These are phyloP conservation scores for Heliconius melpomene DNA, from an alignment of 1,140 invertebrate genomes.

Conservation along the genomic window DNA sequence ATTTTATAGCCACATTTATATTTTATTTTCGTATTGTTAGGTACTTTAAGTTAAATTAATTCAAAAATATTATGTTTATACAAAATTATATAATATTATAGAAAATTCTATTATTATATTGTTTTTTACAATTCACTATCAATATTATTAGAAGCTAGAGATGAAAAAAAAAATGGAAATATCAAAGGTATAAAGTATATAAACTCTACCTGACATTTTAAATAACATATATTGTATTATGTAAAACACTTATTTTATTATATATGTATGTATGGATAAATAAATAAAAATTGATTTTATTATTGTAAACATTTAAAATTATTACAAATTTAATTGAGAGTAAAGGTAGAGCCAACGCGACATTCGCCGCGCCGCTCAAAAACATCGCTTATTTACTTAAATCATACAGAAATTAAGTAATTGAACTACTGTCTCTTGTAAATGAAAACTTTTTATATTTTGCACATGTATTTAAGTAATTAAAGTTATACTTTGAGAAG, in stretches of 20 bases:
- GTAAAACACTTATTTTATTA: neutral
- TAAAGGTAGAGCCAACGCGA: conserved; percentile 11
- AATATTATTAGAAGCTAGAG: neutral
- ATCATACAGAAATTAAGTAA: conserved; percentile 8
- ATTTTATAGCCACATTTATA: too few relatives aligned
- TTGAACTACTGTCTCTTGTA: neutral
- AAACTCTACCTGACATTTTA: neutral
- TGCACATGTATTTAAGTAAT: neutral
- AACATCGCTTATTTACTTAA: neutral
- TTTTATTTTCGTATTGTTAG: too few relatives aligned
- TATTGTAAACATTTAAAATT: conserved; percentile 5
- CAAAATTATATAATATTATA: neutral
- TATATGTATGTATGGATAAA: too few relatives aligned
- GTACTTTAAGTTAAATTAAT: neutral
- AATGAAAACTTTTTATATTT: conserved; percentile 1
- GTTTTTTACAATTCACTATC: neutral
- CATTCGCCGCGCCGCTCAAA: neutral
- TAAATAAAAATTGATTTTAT: neutral
- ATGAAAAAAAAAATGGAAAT: neutral
- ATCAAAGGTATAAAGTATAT: neutral
- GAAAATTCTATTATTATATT: neutral
- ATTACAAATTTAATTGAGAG: conserved; percentile 11
- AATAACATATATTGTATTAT: neutral
- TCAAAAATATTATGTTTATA: neutral
- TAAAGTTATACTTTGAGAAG: neutral